Evolutionary conservation across 2,888 invertebrate species (phyloP).

Genomic region (Arrhopalites spinosus): DNA sequence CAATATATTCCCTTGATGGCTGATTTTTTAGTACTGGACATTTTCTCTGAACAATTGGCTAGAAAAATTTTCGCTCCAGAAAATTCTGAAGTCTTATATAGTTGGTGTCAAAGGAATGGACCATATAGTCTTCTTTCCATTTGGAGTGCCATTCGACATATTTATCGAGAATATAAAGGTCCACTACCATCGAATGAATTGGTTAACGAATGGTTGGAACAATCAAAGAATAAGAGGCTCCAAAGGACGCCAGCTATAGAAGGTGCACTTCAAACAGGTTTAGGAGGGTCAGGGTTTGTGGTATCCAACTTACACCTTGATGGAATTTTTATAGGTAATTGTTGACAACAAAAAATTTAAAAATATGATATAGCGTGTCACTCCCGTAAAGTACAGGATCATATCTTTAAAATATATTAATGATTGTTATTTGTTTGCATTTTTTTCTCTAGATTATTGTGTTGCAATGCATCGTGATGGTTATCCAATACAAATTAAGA

Average conservation of each 20-base stretch:
- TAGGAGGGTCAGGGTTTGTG: conserved; percentile 67
- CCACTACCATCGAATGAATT: conserved; percentile 61
- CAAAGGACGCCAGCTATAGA: conserved; percentile 61
- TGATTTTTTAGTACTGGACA: conserved; percentile 62
- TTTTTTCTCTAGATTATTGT: conserved; percentile 62
- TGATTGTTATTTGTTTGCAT: neutral
- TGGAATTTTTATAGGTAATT: conserved; percentile 66
- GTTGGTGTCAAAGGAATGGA: conserved; percentile 57
- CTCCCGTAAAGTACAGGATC: neutral
- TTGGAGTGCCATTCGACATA: conserved; percentile 64
- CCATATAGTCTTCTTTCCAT: conserved; percentile 61
- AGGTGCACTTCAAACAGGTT: conserved; percentile 62
- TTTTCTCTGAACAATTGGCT: no score
- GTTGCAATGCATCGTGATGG: conserved; percentile 64
- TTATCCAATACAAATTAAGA: conserved; percentile 62
- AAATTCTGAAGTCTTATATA: conserved; percentile 60
- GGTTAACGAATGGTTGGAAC: conserved; percentile 45
- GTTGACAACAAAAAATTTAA: neutral
- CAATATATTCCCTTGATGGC: conserved; percentile 66
- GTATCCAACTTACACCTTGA: conserved; percentile 63
- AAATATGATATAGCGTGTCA: neutral
- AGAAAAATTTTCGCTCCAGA: conserved; percentile 62
- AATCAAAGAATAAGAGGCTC: conserved; percentile 57
- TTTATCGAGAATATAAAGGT: conserved; percentile 61
- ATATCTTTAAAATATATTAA: conserved; percentile 8